These are phyloP conservation scores for Crypturellus tataupa DNA, from an alignment of 2,797 vertebrate species.

Conservation along the genomic window DNA sequence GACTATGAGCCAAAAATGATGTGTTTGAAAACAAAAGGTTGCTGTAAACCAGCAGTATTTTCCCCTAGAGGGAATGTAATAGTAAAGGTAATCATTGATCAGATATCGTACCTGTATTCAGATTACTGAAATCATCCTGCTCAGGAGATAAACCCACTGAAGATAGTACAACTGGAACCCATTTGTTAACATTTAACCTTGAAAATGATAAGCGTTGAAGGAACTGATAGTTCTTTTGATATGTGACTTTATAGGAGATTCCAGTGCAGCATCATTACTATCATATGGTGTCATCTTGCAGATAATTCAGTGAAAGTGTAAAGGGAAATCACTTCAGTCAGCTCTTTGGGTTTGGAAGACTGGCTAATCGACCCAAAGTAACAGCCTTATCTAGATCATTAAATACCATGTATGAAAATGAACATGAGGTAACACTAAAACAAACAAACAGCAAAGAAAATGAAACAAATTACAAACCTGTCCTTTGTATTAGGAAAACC, in stretches of 20 bases:
- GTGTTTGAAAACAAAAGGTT: neutral
- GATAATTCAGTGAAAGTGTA: neutral
- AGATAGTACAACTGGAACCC: neutral
- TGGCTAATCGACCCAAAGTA: neutral
- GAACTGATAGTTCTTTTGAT: neutral
- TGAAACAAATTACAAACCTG: neutral
- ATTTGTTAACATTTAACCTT: neutral
- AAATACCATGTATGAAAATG: neutral
- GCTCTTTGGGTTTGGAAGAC: neutral
- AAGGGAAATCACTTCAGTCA: neutral
- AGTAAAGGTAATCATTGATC: neutral
- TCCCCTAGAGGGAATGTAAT: accelerated
- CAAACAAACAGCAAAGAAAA: neutral
- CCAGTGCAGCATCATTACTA: accelerated
- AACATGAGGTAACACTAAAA: neutral
- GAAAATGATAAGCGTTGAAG: neutral
- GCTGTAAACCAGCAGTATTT: neutral
- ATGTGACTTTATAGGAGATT: neutral
- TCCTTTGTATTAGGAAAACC: neutral
- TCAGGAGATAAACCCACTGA: neutral
- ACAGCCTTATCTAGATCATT: neutral
- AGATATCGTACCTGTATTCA: neutral
- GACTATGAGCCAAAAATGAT: neutral
- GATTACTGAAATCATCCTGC: neutral
- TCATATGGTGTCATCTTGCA: neutral